Evolutionary conservation across 2,797 vertebrate species (phyloP).

Genomic region (Spondyliosoma cantharus): DNA sequence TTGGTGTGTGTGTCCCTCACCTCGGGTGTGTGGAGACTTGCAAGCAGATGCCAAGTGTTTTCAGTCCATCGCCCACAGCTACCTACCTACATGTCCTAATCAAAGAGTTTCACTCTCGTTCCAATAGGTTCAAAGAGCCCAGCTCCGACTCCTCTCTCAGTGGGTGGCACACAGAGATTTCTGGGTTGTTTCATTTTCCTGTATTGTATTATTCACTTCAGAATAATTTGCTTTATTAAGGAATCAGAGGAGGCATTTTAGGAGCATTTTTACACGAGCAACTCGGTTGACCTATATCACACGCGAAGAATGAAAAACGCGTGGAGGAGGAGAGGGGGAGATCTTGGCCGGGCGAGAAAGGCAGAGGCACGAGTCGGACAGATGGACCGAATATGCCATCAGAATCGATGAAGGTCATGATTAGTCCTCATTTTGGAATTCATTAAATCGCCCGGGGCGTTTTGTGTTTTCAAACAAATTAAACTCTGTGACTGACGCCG

Average conservation of each 20-base stretch:
- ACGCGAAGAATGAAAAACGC: background rate
- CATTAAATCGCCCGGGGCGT: slow-evolving; percentile 58
- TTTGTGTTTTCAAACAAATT: slow-evolving; percentile 65
- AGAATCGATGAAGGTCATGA: slow-evolving; percentile 72
- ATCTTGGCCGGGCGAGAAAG: slow-evolving; percentile 31
- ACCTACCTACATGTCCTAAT: slow-evolving; percentile 81
- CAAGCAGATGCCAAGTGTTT: slow-evolving; percentile 81
- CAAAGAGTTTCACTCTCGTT: slow-evolving; percentile 75
- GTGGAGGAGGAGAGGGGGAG: too few relatives aligned
- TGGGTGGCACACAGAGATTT: slow-evolving; percentile 58
- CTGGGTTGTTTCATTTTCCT: slow-evolving; percentile 47
- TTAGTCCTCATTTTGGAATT: slow-evolving; percentile 68
- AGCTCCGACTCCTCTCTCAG: slow-evolving; percentile 66
- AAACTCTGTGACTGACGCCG: slow-evolving; percentile 50
- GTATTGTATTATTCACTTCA: slow-evolving; percentile 69
- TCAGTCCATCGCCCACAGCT: slow-evolving; percentile 81
- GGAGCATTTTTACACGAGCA: slow-evolving; percentile 34
- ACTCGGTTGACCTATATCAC: slow-evolving; percentile 43
- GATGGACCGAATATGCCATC: slow-evolving; percentile 66
- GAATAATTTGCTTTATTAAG: slow-evolving; percentile 61
- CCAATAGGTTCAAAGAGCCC: slow-evolving; percentile 73
- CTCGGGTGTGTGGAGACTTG: slow-evolving; percentile 75
- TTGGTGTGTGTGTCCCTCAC: slow-evolving; percentile 62
- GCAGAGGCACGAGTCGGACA: slow-evolving; percentile 44
- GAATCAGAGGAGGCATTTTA: slow-evolving; percentile 59